These are phyloP conservation scores for Sebastes melanostomus DNA, from an alignment of 2,797 vertebrate species.

Conservation along the genomic window DNA sequence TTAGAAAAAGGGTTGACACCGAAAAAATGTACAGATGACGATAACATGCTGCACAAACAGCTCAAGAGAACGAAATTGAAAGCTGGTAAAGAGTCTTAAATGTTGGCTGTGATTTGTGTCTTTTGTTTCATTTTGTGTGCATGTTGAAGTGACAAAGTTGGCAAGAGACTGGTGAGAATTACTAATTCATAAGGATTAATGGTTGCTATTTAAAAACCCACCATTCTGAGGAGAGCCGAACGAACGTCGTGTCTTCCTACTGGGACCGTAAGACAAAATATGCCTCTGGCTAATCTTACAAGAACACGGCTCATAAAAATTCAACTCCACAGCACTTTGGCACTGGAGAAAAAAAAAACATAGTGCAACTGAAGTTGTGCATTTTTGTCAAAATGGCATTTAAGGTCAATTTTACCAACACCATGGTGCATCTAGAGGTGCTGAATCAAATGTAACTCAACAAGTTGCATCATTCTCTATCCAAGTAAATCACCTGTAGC, in stretches of 20 bases:
- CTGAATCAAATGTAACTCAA: not conserved
- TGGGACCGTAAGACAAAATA: conserved; percentile 55
- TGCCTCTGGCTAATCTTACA: conserved; percentile 54
- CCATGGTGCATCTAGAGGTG: not conserved
- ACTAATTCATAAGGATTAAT: conserved; percentile 78
- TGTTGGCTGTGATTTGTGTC: conserved; percentile 38
- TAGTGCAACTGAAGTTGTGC: not conserved
- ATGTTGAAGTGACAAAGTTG: conserved; percentile 51
- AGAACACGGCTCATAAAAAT: conserved; percentile 42
- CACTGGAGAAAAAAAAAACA: not conserved
- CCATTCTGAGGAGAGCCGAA: conserved; percentile 40
- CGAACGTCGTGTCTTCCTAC: conserved; percentile 40
- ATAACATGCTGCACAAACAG: not conserved
- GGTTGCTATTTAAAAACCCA: conserved; percentile 71
- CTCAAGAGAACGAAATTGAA: not conserved
- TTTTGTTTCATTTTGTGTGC: conserved; percentile 37
- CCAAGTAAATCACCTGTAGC: not conserved
- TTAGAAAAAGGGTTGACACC: not conserved
- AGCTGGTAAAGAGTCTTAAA: conserved; percentile 1
- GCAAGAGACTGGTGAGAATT: conserved; percentile 64
- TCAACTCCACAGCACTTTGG: conserved; percentile 42
- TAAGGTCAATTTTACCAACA: not conserved
- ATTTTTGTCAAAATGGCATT: too few species aligned
- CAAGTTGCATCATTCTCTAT: not conserved
- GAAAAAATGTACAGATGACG: not conserved